Percentiles rank a stretch among this genome's conserved stretches.
phyloP scores from a whole-genome alignment of 1,140 invertebrate species.

The Vollenhovia emeryi region DNA sequence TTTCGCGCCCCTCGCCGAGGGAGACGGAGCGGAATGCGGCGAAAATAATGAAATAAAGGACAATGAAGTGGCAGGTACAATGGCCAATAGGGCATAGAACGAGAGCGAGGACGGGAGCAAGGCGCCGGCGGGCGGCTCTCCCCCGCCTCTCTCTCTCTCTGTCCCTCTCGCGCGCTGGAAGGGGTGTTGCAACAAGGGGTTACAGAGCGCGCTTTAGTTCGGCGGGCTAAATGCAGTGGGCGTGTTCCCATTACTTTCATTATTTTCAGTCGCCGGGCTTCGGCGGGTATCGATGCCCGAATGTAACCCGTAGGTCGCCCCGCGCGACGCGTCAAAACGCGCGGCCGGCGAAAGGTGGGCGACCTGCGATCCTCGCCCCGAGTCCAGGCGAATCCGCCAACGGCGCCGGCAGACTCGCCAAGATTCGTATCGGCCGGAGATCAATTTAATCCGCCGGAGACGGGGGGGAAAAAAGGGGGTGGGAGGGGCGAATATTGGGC shows the following conservation, averaged over 20 bases:
- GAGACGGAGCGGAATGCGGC: slow-evolving; percentile 73
- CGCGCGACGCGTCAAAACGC: not conserved
- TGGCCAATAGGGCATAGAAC: slow-evolving; percentile 64
- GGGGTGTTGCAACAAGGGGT: slow-evolving; percentile 27
- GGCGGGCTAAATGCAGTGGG: slow-evolving; percentile 74
- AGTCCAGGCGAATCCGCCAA: slow-evolving; percentile 9
- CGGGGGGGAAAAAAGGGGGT: not conserved
- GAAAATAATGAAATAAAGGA: slow-evolving; percentile 80
- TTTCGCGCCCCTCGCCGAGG: slow-evolving; percentile 61
- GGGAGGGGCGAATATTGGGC: slow-evolving; percentile 38
- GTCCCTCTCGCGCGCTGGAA: not conserved
- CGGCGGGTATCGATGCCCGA: slow-evolving; percentile 68
- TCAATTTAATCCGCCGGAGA: slow-evolving; percentile 22
- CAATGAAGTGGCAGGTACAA: slow-evolving; percentile 80
- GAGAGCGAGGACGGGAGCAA: slow-evolving; percentile 61
- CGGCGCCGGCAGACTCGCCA: not conserved
- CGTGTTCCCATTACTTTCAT: slow-evolving; percentile 76
- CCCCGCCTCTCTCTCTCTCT: not conserved
- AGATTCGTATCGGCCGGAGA: not conserved
- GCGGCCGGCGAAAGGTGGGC: not conserved
- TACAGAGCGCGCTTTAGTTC: slow-evolving; percentile 68
- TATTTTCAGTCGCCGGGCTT: slow-evolving; percentile 72
- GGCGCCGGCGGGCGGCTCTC: slow-evolving; percentile 43
- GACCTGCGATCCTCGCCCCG: not conserved
- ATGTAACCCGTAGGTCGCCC: not conserved